Evolutionary conservation across 2,888 invertebrate species (phyloP).

Genomic region (Adineta ricciae): DNA sequence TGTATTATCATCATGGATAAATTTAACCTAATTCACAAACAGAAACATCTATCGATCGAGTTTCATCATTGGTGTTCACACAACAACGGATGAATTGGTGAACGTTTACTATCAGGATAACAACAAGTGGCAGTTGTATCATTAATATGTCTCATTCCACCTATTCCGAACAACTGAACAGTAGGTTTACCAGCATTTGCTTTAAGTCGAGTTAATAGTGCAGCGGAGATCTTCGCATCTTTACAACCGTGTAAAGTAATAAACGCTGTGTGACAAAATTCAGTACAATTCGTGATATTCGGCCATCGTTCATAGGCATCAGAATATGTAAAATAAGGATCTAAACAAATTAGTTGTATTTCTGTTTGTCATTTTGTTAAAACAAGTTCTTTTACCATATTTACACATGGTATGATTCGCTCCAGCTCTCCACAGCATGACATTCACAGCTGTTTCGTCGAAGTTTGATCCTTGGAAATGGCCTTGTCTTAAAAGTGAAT

Average conservation of each 20-base stretch:
- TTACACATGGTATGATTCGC: background rate
- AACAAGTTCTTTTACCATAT: background rate
- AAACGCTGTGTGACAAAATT: background rate
- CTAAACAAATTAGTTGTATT: background rate
- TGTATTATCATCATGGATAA: too few species aligned
- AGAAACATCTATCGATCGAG: too few species aligned
- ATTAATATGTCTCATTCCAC: background rate
- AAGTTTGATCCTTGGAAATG: background rate
- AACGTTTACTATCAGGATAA: conserved; percentile 2
- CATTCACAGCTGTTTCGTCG: conserved; percentile 12
- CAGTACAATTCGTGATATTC: background rate
- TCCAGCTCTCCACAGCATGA: background rate
- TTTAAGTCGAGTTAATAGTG: background rate
- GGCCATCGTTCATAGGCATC: background rate
- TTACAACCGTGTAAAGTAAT: background rate
- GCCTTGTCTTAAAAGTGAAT: background rate
- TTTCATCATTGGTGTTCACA: background rate
- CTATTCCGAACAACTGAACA: background rate
- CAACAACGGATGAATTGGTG: background rate
- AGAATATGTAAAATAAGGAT: background rate
- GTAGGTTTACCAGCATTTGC: background rate
- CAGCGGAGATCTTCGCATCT: background rate
- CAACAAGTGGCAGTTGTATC: background rate
- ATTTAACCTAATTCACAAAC: too few species aligned
- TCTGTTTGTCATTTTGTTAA: too few species aligned